phyloP scores from a whole-genome alignment of 2,888 invertebrate species.

The Nysson spinosus region DNA sequence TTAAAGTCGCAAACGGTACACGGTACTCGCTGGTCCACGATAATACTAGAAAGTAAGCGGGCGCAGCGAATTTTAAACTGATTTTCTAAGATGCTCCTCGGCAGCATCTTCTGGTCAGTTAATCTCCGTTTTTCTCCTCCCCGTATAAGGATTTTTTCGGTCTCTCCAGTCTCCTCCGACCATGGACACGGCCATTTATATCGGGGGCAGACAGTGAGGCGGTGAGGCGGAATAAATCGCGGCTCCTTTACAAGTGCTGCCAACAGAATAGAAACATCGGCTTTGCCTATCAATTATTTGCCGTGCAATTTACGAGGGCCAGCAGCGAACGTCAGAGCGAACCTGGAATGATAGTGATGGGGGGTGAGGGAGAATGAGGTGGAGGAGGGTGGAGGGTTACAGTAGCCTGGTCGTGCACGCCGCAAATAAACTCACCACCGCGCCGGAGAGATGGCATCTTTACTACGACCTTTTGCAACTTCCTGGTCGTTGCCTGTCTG shows the following conservation, averaged over 20 bases:
- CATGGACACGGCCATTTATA: slow-evolving; percentile 67
- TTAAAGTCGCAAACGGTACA: too few relatives aligned
- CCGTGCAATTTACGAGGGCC: slow-evolving; percentile 69
- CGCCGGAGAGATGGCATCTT: slow-evolving; percentile 70
- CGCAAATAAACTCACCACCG: slow-evolving; percentile 61
- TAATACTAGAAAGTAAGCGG: too few relatives aligned
- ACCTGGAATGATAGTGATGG: slow-evolving; percentile 32
- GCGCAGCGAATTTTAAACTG: too few relatives aligned
- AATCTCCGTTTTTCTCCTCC: not conserved
- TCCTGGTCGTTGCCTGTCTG: slow-evolving; percentile 50
- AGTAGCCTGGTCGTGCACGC: slow-evolving; percentile 41
- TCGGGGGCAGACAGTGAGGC: slow-evolving; percentile 69
- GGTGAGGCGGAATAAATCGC: slow-evolving; percentile 76
- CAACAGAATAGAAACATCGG: slow-evolving; percentile 76
- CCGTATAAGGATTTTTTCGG: slow-evolving; percentile 34
- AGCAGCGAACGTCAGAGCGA: slow-evolving; percentile 33
- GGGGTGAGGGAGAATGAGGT: slow-evolving; percentile 7
- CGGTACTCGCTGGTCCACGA: too few relatives aligned
- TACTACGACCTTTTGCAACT: slow-evolving; percentile 67
- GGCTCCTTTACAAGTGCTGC: slow-evolving; percentile 73
- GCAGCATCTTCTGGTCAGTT: too few relatives aligned
- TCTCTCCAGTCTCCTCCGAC: slow-evolving; percentile 17
- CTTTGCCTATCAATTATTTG: slow-evolving; percentile 76
- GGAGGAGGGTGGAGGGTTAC: slow-evolving; percentile 14
- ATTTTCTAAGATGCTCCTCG: too few relatives aligned